Percentiles rank a stretch among this genome's conserved stretches.
Evolutionary conservation across 2,888 invertebrate species (phyloP).

Genomic region (Cephus pulcher): DNA sequence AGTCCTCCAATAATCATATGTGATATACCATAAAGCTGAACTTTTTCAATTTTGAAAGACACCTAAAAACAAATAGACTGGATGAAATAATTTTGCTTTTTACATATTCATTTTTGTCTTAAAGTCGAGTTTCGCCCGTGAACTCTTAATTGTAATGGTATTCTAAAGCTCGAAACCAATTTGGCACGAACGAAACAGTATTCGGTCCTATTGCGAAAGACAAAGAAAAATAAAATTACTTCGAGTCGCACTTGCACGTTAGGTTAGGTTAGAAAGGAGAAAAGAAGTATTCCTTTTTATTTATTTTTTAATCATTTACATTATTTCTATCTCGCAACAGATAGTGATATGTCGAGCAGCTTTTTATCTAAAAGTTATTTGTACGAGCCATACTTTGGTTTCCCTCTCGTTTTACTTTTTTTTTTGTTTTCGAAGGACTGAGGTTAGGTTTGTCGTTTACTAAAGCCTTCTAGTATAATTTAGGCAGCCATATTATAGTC

Average conservation of each 20-base stretch:
- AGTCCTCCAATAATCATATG: not conserved
- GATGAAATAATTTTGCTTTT: not conserved
- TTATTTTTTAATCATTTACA: slow-evolving; percentile 20
- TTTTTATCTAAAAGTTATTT: slow-evolving; percentile 36
- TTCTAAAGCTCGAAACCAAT: not conserved
- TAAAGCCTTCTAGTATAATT: slow-evolving; percentile 35
- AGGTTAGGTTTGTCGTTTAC: slow-evolving; percentile 23
- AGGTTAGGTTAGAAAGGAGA: slow-evolving; percentile 23
- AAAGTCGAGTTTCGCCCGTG: not conserved
- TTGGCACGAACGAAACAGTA: not conserved
- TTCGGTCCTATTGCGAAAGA: not conserved
- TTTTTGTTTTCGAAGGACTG: not conserved
- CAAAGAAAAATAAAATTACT: slow-evolving; percentile 14
- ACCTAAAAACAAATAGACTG: not conserved
- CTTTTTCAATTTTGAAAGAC: not conserved
- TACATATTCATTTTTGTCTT: not conserved
- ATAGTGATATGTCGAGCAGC: slow-evolving; percentile 44
- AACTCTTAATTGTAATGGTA: not conserved
- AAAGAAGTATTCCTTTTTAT: slow-evolving; percentile 19
- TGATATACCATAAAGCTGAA: not conserved
- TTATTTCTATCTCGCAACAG: slow-evolving; percentile 28
- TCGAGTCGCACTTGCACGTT: not conserved
- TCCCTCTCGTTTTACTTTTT: not conserved
- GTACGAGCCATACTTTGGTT: not conserved
- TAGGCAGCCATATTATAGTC: slow-evolving; percentile 40